Percentiles rank a stretch among this genome's conserved stretches.
These are phyloP conservation scores for Perdita meconis DNA, from an alignment of 2,888 invertebrate genomes.

Conservation along the genomic window DNA sequence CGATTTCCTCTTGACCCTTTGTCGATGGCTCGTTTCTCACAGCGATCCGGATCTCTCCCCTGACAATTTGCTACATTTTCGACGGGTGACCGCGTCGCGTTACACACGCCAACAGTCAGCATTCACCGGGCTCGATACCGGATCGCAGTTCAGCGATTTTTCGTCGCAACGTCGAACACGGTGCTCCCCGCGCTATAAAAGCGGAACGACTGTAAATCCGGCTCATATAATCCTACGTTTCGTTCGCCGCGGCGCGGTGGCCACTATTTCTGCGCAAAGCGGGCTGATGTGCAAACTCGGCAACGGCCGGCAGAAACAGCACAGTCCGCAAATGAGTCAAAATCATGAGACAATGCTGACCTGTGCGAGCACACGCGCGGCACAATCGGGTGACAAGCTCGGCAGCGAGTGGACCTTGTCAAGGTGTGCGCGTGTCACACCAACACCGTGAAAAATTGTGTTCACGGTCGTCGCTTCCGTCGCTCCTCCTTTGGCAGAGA, in stretches of 20 bases:
- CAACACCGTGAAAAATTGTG: too few relatives aligned
- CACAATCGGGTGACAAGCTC: neutral
- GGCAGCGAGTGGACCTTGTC: too few relatives aligned
- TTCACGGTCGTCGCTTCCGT: too few relatives aligned
- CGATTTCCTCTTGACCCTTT: neutral
- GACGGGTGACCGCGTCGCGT: neutral
- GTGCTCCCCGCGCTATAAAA: neutral
- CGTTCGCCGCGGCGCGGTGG: constrained; percentile 1
- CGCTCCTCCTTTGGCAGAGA: too few relatives aligned
- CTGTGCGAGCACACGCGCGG: neutral
- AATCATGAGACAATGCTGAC: neutral
- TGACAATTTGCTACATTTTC: constrained; percentile 9
- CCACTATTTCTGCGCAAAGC: constrained; percentile 9
- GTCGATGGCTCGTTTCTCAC: neutral
- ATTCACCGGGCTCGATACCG: neutral
- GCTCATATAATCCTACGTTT: neutral
- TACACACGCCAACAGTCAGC: too few relatives aligned
- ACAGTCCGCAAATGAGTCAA: constrained; percentile 1
- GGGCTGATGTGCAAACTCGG: neutral
- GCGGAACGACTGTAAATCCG: neutral
- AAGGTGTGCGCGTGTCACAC: too few relatives aligned
- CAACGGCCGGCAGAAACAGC: neutral
- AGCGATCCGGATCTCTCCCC: neutral
- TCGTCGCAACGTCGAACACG: neutral
- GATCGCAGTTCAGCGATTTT: neutral